Conservation (phyloP, 2,888 invertebrate species). For the Diarsia mendica region DNA sequence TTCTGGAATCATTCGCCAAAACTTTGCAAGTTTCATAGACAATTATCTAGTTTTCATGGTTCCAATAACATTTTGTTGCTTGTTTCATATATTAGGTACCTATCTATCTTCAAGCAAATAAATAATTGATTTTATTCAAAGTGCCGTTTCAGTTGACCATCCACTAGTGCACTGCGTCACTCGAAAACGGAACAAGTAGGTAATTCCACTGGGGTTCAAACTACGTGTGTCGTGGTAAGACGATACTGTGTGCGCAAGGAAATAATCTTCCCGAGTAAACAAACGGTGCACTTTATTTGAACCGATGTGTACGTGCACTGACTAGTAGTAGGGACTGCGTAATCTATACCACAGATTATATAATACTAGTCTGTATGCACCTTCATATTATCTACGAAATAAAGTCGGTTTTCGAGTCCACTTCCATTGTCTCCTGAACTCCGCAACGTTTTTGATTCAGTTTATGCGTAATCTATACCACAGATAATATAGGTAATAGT, state of each 20-base stretch:
- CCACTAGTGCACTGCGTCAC: conserved; percentile 65
- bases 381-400: background rate
- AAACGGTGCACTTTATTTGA: conserved; percentile 83
- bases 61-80: background rate
- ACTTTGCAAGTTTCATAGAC: background rate
- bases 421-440: background rate
- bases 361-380: background rate
- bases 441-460: background rate
- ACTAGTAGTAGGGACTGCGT: conserved; percentile 63
- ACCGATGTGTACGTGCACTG: conserved; percentile 77
- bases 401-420: background rate
- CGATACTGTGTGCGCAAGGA: conserved; percentile 83
- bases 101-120: background rate
- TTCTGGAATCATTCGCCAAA: background rate
- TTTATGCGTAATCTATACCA: too few species aligned
- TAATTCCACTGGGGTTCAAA: conserved; percentile 80
- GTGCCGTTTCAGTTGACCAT: conserved; percentile 30
- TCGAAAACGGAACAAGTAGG: conserved; percentile 77
- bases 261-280: conserved; percentile 86
- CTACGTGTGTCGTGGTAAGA: conserved; percentile 77
- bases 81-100: background rate
- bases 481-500: too few species aligned
- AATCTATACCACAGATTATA: conserved; percentile 13
- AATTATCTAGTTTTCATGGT: background rate
- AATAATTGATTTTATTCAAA: background rate